Conservation (phyloP, 1,140 invertebrate genomes). For the Nixonia krombeini region DNA sequence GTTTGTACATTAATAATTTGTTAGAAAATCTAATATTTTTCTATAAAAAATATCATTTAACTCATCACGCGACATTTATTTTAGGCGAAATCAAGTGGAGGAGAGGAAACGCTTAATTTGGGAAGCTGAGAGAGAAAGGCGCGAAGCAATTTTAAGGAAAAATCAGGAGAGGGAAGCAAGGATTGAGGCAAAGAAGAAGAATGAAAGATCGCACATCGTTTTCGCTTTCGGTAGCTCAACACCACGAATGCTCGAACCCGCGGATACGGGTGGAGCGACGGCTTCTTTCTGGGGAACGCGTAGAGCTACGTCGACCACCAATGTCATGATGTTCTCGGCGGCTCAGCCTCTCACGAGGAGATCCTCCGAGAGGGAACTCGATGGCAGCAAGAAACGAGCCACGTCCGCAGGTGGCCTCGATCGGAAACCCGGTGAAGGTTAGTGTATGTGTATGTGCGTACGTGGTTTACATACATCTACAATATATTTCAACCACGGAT, state of each 20-base stretch:
- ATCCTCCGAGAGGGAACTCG: constrained; percentile 85
- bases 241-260: constrained; percentile 86
- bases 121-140: constrained; percentile 86
- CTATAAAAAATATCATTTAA: no score
- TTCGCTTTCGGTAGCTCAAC: constrained; percentile 93
- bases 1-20: no score
- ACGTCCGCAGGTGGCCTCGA: constrained; percentile 82
- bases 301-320: constrained; percentile 88
- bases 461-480: no score
- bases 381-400: constrained; percentile 85
- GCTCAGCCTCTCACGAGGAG: constrained; percentile 83
- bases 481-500: no score
- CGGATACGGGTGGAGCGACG: constrained; percentile 81
- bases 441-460: no score
- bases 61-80: no score
- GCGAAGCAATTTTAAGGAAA: constrained; percentile 86
- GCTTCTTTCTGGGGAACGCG: constrained; percentile 82
- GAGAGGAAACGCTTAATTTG: constrained; percentile 89
- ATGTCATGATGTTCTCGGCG: constrained; percentile 81
- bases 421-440: constrained; percentile 79
- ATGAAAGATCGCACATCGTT: constrained; percentile 76
- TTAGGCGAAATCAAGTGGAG: constrained; percentile 79
- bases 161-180: constrained; percentile 88
- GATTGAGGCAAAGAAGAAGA: constrained; percentile 81
- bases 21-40: no score